Percentiles rank a stretch among this genome's conserved stretches.
phyloP scores from a whole-genome alignment of 30 jellyfish, hydroid and myxozoan species.

The Chironex yamaguchii region DNA sequence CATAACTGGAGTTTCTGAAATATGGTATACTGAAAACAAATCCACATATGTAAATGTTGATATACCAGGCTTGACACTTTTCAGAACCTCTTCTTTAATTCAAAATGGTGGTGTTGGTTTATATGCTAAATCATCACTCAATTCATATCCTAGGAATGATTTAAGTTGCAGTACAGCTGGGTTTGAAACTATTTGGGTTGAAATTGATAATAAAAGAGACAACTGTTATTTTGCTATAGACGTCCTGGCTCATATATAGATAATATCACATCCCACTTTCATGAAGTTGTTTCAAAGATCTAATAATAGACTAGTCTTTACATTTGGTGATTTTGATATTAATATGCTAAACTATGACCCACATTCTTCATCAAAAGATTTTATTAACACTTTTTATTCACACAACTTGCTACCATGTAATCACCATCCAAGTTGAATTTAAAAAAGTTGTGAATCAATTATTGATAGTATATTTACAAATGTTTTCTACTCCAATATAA shows the following conservation, averaged over 20 bases:
- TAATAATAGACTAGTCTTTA: conserved; percentile 1
- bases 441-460: too few relatives aligned
- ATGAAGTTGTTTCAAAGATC: background rate
- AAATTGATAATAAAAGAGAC: background rate
- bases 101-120: too few relatives aligned
- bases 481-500: too few relatives aligned
- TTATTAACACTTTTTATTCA: conserved; percentile 35
- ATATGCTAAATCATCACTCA: too few relatives aligned
- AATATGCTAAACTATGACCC: conserved; percentile 29
- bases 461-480: too few relatives aligned
- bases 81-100: too few relatives aligned
- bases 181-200: conserved; percentile 16
- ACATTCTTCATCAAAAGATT: conserved; percentile 38
- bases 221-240: too few relatives aligned
- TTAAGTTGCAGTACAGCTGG: background rate
- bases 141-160: too few relatives aligned
- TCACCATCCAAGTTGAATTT: too few relatives aligned
- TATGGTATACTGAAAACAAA: background rate
- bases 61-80: too few relatives aligned
- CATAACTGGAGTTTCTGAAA: background rate
- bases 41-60: background rate
- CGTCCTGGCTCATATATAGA: background rate
- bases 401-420: conserved; percentile 37
- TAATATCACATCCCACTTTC: background rate
- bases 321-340: conserved; percentile 20